phyloP scores from a whole-genome alignment of 2,113 vertebrate species.

The Nycticebus coucang region DNA sequence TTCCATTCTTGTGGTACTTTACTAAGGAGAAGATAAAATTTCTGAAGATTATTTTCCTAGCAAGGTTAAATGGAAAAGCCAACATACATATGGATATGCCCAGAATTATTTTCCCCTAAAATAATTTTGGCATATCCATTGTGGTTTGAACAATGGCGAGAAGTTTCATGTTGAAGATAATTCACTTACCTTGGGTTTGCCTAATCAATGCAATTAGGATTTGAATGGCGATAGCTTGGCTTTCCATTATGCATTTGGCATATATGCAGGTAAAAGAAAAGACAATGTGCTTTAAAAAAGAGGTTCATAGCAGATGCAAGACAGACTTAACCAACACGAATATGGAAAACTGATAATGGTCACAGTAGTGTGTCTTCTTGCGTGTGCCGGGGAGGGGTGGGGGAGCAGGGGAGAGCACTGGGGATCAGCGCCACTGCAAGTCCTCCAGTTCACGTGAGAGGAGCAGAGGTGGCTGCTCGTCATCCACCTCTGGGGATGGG shows the following conservation, averaged over 20 bases:
- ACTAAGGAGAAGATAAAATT: not conserved
- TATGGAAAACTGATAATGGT: not conserved
- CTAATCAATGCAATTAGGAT: not conserved
- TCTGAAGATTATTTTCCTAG: not conserved
- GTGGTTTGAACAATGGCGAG: not conserved
- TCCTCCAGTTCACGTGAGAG: not conserved
- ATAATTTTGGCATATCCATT: not conserved
- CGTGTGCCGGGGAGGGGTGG: not conserved
- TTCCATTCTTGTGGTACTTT: no score
- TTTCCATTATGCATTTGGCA: not conserved
- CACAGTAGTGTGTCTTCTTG: not conserved
- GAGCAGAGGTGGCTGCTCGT: not conserved
- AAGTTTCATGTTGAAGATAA: constrained; percentile 1
- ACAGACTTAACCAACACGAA: not conserved
- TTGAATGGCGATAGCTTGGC: not conserved
- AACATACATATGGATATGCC: not conserved
- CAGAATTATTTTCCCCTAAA: not conserved
- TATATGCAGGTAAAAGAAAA: not conserved
- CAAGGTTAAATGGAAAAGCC: not conserved
- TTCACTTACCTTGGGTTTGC: not conserved
- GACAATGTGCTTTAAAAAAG: not conserved
- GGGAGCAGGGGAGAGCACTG: not conserved
- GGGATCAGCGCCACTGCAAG: not conserved
- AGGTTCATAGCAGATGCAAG: not conserved
- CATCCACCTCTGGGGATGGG: not conserved